Evolutionary conservation across 2,797 vertebrate species (phyloP), one percentile per base, ranked within the genome.

Genomic region (Austrolebias charrua): DNA sequence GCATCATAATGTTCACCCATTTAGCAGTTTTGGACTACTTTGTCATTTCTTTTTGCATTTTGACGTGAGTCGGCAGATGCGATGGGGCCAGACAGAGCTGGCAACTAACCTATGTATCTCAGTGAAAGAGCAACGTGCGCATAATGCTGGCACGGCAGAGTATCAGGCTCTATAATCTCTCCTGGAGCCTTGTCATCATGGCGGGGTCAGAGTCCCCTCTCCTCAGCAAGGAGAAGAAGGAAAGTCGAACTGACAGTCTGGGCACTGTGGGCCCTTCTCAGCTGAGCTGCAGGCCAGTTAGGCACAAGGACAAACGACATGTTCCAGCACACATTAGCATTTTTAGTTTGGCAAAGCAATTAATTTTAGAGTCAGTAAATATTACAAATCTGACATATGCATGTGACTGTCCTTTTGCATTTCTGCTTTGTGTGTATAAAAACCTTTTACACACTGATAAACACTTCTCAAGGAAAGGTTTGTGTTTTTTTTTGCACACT

Each of bases 101-200:
- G 90, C 86, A 86, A 75, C 65, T 48, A 51, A 82, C 84, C 86
- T 24, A 45, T 67, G 81, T 76, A 43, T 82, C 82, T 77, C 85
- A 78, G 86, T 77, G 81, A 88, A 89, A 90, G 84, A 81, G 82
- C 86, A 88, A 78, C 12, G 74, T 86, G 84, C 82, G 87, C 72
- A 83, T 90, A 89, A 89, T 84, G 85, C 83, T 80, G 80, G 79
- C 76, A 59, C 58, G 57, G 77, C 44, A 43, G 60, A 78, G 73
- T 83, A 88, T 90, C 88, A 82, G 71, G 81, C 80, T 76, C 87
- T 84, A 87, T 90, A 88, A 90, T 90, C 87, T 86, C 82, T 78
- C 79, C 77, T 83, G 78, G 81, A 86, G 80, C 75, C 29, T 72
- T 83, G 86, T 90, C 86, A 86, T 89, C 82, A 80, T 84, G 79